Evolutionary conservation across 2,888 invertebrate genomes (phyloP), one percentile per base, ranked within the genome.

Genomic region (Amorpha juglandis): DNA sequence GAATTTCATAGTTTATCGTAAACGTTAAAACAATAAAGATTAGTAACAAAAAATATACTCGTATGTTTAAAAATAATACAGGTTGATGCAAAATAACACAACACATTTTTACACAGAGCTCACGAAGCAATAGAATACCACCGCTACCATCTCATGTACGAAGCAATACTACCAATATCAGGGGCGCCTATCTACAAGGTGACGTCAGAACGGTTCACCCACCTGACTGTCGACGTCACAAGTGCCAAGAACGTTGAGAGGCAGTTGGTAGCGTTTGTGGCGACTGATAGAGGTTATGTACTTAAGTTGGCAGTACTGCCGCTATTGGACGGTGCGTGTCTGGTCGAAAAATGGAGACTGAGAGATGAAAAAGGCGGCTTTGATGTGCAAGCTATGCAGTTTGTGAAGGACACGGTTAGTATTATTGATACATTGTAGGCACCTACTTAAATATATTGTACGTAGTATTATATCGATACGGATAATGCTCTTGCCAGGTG

Each of bases 81-180:
- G 45, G 45, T 3, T 45, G 45, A 9, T 45, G 12, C 16, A 48
- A 6, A 50, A 63, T 47, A 11, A 63, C 27, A 58, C 19, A 62
- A 62, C 1, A 7, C n/a, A 6, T 45, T 51, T 27, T 42, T 33
- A 74, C 75, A 52, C 77, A 93, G 92, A 68, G 74, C 84, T 0
- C 93, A 92, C 66, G 92, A 94, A 76, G 84, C 95, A 58, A 87
- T 95, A 64, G 96, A 96, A 77, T 95, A 95, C 68, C 95, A 95
- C 14, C 94, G 95, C 70, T 98, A 97, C 84, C 98, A 98, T 78
- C 89, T 98, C 66, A 98, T 98, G 98, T 97, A 98, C 82, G 94
- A 95, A 65, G 96, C 98, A 0, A 96, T 98, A 0, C 97, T 97
- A 76, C 96, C 98, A 0, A 94, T 95, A 35, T 95, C 95, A 0